Conservation (phyloP, 2,797 vertebrate genomes). For the Phoeniculus purpureus region DNA sequence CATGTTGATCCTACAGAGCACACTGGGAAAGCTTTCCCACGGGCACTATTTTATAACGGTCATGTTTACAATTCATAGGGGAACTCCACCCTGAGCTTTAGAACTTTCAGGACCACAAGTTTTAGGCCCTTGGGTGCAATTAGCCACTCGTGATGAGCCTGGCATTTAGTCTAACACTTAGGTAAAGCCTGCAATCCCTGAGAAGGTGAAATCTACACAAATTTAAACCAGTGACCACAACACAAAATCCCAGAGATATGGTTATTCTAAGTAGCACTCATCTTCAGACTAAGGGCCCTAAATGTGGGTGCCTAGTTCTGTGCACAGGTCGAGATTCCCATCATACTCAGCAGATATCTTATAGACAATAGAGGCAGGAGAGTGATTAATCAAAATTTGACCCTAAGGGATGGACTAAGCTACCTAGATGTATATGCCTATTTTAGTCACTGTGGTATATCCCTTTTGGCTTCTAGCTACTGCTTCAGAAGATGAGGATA, state of each 20-base stretch:
- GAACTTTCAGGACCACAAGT: background rate
- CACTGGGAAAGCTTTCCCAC: background rate
- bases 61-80: background rate
- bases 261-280: background rate
- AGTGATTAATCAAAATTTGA: background rate
- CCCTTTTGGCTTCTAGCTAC: background rate
- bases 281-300: background rate
- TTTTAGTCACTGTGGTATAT: background rate
- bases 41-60: background rate
- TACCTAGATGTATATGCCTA: background rate
- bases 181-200: background rate
- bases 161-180: background rate
- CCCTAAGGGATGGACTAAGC: background rate
- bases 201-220: accelerated
- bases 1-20: background rate
- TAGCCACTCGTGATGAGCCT: accelerated
- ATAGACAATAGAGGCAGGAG: background rate
- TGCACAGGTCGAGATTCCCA: background rate
- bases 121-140: background rate
- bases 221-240: background rate
- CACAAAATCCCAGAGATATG: background rate
- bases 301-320: background rate
- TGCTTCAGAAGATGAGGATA: background rate
- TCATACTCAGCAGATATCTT: background rate
- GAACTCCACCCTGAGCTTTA: background rate